These are phyloP conservation scores for Aegotheles bennettii DNA, from an alignment of 2,113 vertebrate species.

Conservation along the genomic window DNA sequence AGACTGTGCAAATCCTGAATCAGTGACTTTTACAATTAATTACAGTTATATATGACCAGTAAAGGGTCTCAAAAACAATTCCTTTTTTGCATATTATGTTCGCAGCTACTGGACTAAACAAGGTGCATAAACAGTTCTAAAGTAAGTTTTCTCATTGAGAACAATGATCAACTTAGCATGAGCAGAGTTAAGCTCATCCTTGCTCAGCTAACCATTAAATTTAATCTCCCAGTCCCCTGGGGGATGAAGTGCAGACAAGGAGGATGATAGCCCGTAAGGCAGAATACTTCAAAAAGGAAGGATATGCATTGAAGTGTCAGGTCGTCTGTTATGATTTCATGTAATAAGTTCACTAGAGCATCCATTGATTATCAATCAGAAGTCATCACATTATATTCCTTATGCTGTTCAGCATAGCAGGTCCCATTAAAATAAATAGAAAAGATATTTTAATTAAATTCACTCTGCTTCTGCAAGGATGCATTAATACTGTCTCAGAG, in stretches of 20 bases:
- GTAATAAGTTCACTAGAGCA: neutral
- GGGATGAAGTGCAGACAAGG: neutral
- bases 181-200: neutral
- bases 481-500: neutral
- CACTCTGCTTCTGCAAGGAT: neutral
- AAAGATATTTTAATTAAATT: neutral
- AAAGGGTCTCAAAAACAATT: neutral
- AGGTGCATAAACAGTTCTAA: neutral
- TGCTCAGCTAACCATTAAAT: constrained; percentile 49
- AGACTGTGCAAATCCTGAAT: neutral
- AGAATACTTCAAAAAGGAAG: constrained; percentile 3
- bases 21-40: neutral
- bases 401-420: neutral
- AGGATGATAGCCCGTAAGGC: neutral
- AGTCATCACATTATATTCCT: neutral
- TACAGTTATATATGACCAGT: neutral
- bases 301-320: constrained; percentile 4
- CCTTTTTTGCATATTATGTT: neutral
- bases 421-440: neutral
- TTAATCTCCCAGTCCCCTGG: neutral
- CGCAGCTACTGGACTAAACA: neutral
- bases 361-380: constrained; percentile 30
- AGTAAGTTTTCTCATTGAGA: neutral
- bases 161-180: neutral
- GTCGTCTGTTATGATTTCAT: constrained; percentile 8